Evolutionary conservation across 2,797 vertebrate species (phyloP).

Genomic region (Numenius phaeopus): DNA sequence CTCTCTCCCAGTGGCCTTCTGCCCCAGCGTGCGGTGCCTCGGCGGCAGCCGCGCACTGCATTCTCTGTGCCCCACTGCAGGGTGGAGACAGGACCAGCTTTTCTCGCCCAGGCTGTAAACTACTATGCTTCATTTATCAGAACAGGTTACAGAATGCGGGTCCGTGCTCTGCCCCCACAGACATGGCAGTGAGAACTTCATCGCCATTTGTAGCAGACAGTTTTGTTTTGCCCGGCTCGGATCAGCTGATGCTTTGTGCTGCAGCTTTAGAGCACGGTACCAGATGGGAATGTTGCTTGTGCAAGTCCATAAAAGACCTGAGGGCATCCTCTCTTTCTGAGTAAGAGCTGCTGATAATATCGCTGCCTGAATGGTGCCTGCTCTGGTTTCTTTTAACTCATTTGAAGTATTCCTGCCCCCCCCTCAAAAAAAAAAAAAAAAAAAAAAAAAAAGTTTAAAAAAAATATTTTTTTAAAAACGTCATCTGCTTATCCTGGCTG

Average conservation of each 20-base stretch:
- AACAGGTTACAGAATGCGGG: not conserved
- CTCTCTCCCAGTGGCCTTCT: not conserved
- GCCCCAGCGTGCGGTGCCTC: rapidly evolving
- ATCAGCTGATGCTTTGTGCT: not conserved
- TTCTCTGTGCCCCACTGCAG: not conserved
- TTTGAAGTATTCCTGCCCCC: not conserved
- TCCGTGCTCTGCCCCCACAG: rapidly evolving
- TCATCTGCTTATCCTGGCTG: not conserved
- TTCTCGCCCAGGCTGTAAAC: not conserved
- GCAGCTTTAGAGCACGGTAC: not conserved
- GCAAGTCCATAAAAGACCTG: not conserved
- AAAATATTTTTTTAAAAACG: not conserved
- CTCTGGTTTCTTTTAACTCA: constrained; percentile 11
- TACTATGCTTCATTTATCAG: rapidly evolving
- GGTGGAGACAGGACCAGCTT: not conserved
- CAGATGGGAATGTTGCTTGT: constrained; percentile 10
- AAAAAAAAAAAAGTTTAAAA: not conserved
- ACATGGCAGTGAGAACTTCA: rapidly evolving
- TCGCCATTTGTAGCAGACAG: not conserved
- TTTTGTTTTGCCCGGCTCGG: not conserved
- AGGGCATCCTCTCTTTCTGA: not conserved
- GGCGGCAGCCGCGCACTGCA: rapidly evolving
- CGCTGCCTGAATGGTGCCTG: not conserved
- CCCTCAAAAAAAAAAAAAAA: no score
- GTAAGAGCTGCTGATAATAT: constrained; percentile 28